Evolutionary conservation across 2,113 vertebrate species (phyloP).

Genomic region (Psilopsiagon aurifrons): DNA sequence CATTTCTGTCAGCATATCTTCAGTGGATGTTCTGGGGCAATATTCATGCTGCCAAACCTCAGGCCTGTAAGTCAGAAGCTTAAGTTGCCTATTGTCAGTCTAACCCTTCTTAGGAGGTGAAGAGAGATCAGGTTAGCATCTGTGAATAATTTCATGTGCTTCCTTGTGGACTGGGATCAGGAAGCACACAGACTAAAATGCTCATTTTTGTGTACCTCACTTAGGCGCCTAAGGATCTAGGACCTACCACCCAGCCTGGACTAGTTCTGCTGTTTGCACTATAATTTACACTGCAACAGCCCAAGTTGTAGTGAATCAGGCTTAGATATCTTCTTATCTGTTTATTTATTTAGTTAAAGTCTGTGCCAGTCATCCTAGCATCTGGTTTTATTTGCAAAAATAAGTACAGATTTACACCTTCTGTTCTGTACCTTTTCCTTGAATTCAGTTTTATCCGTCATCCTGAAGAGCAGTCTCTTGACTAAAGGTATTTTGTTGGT

Average conservation of each 20-base stretch:
- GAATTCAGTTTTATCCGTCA: background rate
- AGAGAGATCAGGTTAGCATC: background rate
- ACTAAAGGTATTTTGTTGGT: background rate
- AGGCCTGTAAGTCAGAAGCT: background rate
- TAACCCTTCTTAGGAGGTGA: background rate
- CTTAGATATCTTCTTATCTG: background rate
- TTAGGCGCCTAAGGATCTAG: background rate
- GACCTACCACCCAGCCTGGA: background rate
- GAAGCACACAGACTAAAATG: background rate
- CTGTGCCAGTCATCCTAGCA: background rate
- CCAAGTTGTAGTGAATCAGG: background rate
- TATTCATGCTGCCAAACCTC: background rate
- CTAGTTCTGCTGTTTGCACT: background rate
- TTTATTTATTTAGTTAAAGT: background rate
- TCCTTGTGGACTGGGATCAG: background rate
- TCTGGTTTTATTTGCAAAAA: background rate
- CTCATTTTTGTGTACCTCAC: background rate
- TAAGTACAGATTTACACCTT: background rate
- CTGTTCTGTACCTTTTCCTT: background rate
- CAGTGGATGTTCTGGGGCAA: background rate
- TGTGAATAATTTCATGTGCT: background rate
- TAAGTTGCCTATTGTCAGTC: background rate
- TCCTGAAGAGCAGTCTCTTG: background rate
- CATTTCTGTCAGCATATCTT: background rate
- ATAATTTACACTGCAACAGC: background rate